Evolutionary conservation across 2,888 invertebrate genomes (phyloP), one percentile per base, ranked within the genome.

Genomic region (Xestia ashworthii): DNA sequence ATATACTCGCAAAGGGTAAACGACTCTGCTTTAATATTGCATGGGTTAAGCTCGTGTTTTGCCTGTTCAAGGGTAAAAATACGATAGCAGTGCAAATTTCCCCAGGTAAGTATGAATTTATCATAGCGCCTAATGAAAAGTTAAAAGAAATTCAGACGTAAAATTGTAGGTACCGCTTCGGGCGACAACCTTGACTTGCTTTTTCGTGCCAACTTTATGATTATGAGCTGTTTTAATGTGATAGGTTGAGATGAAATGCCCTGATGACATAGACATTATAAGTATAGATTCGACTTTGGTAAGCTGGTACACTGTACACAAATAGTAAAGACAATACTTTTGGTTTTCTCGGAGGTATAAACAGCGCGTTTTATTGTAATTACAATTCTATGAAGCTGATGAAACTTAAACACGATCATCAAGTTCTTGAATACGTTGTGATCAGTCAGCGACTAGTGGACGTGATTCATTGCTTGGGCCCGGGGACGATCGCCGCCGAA

Each of bases 81-180:
- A 83, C 80, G 83, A 80, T 83, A 68, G 75, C 78, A 73, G 73
- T 80, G 85, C 81, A 88, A 88, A 92, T 92, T 92, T 92, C 91
- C 91, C 91, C 80, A 84, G 91, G 89, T 86, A 89, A 88, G 86
- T 82, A 90, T 92, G 90, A 91, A 92, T 91, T 91, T 90, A 89
- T 91, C 77, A 87, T 85, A 72, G 66, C 53, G 77, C 83, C 80
- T 80, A 85, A 88, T 86, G 88, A 88, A 86, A 85, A 86, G 75
- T 83, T 72, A 84, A 85, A 88, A 85, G 80, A 78, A 80, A 82
- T 72, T 87, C 78, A 79, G 83, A 78, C 71, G 79, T 80, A 74
- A 86, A 84, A 85, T 83, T 82, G 76, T n/a, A n/a, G n/a, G n/a
- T 85, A 82, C 84, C 75, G 82, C 73, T 79, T 74, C 44, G 46